These are phyloP conservation scores for Tiliacea aurago DNA, from an alignment of 2,888 invertebrate genomes.

Conservation along the genomic window DNA sequence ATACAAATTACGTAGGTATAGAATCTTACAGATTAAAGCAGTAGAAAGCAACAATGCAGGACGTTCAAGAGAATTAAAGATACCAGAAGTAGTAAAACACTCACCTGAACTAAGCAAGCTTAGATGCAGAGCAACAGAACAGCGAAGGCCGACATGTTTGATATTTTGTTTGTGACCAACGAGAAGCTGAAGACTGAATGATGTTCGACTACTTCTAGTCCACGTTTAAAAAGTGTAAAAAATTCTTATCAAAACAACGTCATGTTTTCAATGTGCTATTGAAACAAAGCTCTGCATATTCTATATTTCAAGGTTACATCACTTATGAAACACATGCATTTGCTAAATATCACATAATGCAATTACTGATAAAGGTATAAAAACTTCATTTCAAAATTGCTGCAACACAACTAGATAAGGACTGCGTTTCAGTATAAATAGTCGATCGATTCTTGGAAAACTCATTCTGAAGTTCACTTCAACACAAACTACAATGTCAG, in stretches of 20 bases:
- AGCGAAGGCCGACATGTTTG: slow-evolving; percentile 67
- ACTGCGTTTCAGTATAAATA: neutral
- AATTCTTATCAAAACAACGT: neutral
- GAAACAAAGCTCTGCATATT: neutral
- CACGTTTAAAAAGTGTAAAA: neutral
- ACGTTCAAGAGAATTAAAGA: neutral
- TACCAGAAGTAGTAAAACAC: neutral
- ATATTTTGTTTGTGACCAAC: neutral
- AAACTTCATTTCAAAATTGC: no score
- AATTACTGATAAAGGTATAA: slow-evolving; percentile 5
- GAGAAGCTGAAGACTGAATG: slow-evolving; percentile 33
- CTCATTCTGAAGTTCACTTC: neutral
- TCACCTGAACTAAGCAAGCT: slow-evolving; percentile 72
- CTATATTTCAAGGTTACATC: no score
- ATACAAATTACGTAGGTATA: no score
- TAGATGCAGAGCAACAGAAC: slow-evolving; percentile 71
- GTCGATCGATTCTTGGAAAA: neutral
- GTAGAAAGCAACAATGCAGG: neutral
- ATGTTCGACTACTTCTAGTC: neutral
- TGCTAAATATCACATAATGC: neutral
- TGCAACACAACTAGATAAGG: slow-evolving; percentile 1
- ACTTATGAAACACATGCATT: neutral
- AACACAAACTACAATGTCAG: slow-evolving; percentile 10
- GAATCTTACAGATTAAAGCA: no score
- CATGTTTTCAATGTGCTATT: neutral